Percentiles rank a stretch among this genome's conserved stretches.
These are phyloP conservation scores for Macquaria ambigua DNA, from an alignment of 2,113 vertebrate genomes.

Conservation along the genomic window DNA sequence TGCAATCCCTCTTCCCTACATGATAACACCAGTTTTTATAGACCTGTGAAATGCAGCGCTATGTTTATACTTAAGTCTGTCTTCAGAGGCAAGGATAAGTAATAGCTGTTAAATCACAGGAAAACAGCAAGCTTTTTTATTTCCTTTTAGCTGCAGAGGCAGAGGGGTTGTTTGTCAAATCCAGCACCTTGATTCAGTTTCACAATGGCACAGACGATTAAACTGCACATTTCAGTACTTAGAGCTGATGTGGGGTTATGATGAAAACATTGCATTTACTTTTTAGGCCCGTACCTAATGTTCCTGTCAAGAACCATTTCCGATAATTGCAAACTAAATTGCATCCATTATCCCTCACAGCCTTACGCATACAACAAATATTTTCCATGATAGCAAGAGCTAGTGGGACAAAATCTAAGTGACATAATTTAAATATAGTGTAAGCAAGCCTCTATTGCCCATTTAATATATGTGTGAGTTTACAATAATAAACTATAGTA, in stretches of 20 bases:
- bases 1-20: slow-evolving; percentile 32
- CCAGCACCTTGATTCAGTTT: slow-evolving; percentile 48
- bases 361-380: slow-evolving; percentile 22
- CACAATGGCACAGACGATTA: slow-evolving; percentile 41
- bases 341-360: slow-evolving; percentile 40
- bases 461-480: neutral
- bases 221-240: slow-evolving; percentile 40
- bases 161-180: slow-evolving; percentile 43
- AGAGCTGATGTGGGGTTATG: slow-evolving; percentile 33
- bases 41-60: neutral
- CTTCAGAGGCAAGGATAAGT: slow-evolving; percentile 42
- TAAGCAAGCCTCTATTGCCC: neutral
- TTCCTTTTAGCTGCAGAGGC: slow-evolving; percentile 13
- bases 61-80: slow-evolving; percentile 44
- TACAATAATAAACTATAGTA: neutral
- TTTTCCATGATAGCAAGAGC: slow-evolving; percentile 28
- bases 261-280: slow-evolving; percentile 54
- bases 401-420: slow-evolving; percentile 17
- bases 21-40: slow-evolving; percentile 39
- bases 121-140: slow-evolving; percentile 35
- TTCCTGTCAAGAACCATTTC: slow-evolving; percentile 56
- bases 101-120: slow-evolving; percentile 57
- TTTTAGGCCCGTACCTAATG: slow-evolving; percentile 37
- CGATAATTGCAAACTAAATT: slow-evolving; percentile 53
- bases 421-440: slow-evolving; percentile 7